Base-by-base conservation (phyloP, 2,113 vertebrate species). In the Hydrochoerus hydrochaeris region DNA sequence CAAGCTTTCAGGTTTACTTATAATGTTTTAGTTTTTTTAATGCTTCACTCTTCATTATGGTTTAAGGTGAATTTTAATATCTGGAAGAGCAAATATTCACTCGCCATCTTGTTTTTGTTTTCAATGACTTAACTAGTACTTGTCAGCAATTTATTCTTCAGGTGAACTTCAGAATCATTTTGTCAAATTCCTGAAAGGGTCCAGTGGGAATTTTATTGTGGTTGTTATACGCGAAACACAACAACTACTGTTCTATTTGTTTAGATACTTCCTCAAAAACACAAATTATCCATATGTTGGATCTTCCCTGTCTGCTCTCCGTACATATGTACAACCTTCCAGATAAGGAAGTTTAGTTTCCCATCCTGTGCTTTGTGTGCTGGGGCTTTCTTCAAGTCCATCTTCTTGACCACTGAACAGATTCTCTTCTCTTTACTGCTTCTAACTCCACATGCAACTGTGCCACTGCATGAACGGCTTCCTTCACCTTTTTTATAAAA, bases 161-260 rank as follows among this genome's bases (percentile, higher is more conserved):
- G 73, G 88, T 52, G 78, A 94, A 95, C 95, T 94, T 97, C 30
- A 83, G 77, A 96, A 87, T 41, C 19, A 32, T 60, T 80, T 52
- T 92, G 82, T 62, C 82, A 90, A 60, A 71, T n/a, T 81, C 90
- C 83, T 41, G 26, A 81, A 77, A 81, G 87, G 35, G 14, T 67
- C 52, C 26, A 3, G 71, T 44, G 81, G 78, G 44, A 77, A 54
- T 62, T 28, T 9, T 71, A 58, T 28, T 71, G 52, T 30, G 44
- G 38, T 49, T 95, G 54, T 95, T 67, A 44, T 75, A 81, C 77
- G 49, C 71, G 69, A 96, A 94, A 82, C 77, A 80, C 32, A 38
- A 28, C 82, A 94, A 91, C 60, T 94, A 88, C n/a, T 78, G 26
- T 38, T 82, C 28, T n/a, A 8, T 78, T 87, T 94, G 86, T 28